A percentile compares a stretch with the other conserved stretches of the same genome.
These are phyloP conservation scores for Periophthalmodon schlosseri DNA, from an alignment of 2,113 vertebrate species.

Conservation along the genomic window DNA sequence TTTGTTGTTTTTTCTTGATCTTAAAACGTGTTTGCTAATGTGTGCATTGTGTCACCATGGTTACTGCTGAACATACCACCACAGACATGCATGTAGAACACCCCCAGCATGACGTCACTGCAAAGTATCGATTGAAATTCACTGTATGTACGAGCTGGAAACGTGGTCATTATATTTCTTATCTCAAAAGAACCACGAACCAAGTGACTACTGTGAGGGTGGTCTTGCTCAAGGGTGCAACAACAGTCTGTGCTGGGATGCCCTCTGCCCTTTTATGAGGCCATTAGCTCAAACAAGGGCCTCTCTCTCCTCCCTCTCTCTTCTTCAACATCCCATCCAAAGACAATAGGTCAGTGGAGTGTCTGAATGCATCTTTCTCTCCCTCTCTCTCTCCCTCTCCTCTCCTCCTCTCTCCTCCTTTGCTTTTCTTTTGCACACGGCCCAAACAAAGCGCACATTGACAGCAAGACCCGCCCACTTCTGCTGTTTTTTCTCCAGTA, in stretches of 20 bases:
- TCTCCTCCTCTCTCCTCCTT: conserved; percentile 30
- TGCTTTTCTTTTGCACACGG: conserved; percentile 25
- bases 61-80: no score
- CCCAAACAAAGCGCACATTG: conserved; percentile 64
- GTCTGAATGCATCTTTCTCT: conserved; percentile 70
- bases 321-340: conserved; percentile 68
- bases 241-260: conserved; percentile 3
- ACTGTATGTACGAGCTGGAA: no score
- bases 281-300: conserved; percentile 65
- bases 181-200: no score
- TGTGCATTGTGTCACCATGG: no score
- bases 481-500: conserved; percentile 47
- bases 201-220: background rate
- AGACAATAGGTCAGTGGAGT: conserved; percentile 70
- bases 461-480: conserved; percentile 50
- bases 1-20: no score
- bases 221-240: background rate
- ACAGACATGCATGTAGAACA: no score
- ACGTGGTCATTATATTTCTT: no score
- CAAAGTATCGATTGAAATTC: no score
- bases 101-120: no score
- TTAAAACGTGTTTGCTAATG: no score
- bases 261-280: conserved; percentile 59
- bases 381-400: conserved; percentile 32
- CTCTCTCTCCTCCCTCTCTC: conserved; percentile 62